Evolutionary conservation across 2,113 vertebrate species (phyloP).

Genomic region (Cheirogaleus medius): DNA sequence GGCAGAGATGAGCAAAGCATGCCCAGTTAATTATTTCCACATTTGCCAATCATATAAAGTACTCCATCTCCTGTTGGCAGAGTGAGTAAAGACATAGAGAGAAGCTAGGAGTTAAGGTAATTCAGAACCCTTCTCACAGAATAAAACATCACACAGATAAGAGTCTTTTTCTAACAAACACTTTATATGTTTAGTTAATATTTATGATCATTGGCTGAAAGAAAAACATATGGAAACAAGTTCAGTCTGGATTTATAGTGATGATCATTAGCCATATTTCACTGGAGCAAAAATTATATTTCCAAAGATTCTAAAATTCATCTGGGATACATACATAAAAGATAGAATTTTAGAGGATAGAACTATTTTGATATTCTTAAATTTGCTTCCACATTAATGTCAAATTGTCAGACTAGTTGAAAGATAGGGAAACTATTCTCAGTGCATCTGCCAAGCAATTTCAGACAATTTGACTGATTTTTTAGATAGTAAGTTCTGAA

Average conservation of each 20-base stretch:
- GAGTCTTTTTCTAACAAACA: neutral
- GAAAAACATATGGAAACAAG: neutral
- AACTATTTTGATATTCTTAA: constrained; percentile 46
- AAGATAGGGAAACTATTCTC: constrained; percentile 47
- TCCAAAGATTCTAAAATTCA: neutral
- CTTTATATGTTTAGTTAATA: constrained; percentile 14
- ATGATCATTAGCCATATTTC: constrained; percentile 18
- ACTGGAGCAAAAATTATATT: neutral
- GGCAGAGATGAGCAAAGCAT: neutral
- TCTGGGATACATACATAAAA: neutral
- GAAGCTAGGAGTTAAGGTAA: neutral
- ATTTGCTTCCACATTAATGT: constrained; percentile 62
- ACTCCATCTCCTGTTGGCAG: neutral
- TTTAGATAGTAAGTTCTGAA: constrained; percentile 69
- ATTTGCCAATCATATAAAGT: neutral
- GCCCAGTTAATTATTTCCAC: neutral
- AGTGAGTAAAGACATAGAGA: neutral
- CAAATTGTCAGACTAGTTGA: constrained; percentile 41
- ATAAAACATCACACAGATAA: neutral
- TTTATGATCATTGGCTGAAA: neutral
- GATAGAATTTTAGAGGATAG: neutral
- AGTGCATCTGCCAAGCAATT: constrained; percentile 65
- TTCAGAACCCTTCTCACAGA: neutral
- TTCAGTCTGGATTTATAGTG: neutral
- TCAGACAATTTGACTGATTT: constrained; percentile 67